phyloP scores from a whole-genome alignment of 2,797 vertebrate species.

The Anabas testudineus region DNA sequence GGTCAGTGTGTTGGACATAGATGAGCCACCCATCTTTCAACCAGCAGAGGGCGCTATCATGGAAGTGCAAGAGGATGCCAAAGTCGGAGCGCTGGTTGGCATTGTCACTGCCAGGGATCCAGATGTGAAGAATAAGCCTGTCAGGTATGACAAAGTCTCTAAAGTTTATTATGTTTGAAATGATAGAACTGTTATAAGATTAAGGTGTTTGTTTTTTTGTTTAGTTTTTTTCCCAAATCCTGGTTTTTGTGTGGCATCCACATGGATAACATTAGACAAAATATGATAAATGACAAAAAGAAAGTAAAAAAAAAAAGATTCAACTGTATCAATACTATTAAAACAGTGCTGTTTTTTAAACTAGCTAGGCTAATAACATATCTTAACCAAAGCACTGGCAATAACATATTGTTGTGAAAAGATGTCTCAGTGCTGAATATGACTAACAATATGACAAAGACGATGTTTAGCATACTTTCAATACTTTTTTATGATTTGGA shows the following conservation, averaged over 20 bases:
- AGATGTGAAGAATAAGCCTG: conserved; percentile 89
- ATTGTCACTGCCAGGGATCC: conserved; percentile 92
- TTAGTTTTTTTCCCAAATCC: neutral
- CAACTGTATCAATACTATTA: too few species aligned
- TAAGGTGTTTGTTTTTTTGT: neutral
- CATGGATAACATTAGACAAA: neutral
- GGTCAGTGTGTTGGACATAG: conserved; percentile 91
- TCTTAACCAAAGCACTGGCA: conserved; percentile 30
- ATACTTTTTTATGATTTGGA: neutral
- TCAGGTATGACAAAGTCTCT: conserved; percentile 85
- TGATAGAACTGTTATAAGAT: neutral
- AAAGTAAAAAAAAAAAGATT: too few species aligned
- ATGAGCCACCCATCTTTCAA: conserved; percentile 93
- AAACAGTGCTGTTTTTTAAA: neutral
- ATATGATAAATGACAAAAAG: neutral
- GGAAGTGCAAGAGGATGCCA: conserved; percentile 96
- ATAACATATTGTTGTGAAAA: conserved; percentile 9
- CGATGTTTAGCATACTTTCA: conserved; percentile 23
- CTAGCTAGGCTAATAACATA: conserved; percentile 23
- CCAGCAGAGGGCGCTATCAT: conserved; percentile 86
- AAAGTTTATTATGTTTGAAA: neutral
- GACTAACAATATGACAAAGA: conserved; percentile 18
- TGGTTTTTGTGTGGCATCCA: neutral
- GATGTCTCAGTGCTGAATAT: conserved; percentile 6
- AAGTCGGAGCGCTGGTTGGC: conserved; percentile 91